Evolutionary conservation across 2,113 vertebrate genomes (phyloP).

Genomic region (Callipepla californica): DNA sequence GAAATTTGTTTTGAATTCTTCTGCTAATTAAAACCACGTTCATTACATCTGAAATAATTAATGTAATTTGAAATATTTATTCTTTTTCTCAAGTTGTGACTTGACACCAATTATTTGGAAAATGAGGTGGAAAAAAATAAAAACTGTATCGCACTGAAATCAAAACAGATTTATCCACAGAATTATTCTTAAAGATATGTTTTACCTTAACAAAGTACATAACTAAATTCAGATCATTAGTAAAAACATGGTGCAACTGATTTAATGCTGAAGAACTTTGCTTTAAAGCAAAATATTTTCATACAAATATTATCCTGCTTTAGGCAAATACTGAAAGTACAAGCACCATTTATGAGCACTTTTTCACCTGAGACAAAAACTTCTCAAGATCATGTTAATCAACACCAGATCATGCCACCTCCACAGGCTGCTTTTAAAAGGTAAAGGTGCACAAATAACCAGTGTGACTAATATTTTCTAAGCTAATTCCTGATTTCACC

Average conservation of each 20-base stretch:
- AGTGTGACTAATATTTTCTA: conserved; percentile 72
- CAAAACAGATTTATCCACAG: background rate
- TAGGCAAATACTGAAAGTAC: conserved; percentile 15
- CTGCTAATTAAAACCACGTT: background rate
- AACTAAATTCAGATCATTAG: background rate
- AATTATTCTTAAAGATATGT: background rate
- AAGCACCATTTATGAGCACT: background rate
- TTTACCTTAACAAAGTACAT: background rate
- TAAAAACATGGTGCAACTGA: background rate
- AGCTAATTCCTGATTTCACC: conserved; percentile 73
- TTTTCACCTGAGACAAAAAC: conserved; percentile 22
- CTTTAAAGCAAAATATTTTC: background rate
- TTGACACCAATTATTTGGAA: conserved; percentile 1
- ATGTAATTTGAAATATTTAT: background rate
- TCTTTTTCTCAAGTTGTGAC: background rate
- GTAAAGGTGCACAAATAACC: conserved; percentile 64
- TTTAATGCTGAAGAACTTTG: background rate
- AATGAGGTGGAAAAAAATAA: background rate
- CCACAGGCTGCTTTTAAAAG: conserved; percentile 40
- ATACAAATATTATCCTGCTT: background rate
- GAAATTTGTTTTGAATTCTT: conserved; percentile 31
- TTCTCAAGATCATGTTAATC: background rate
- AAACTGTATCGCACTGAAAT: background rate
- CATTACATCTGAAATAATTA: background rate
- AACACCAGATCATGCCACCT: conserved; percentile 12